Evolutionary conservation across 2,797 vertebrate species (phyloP).

Genomic region (Decapterus maruadsi): DNA sequence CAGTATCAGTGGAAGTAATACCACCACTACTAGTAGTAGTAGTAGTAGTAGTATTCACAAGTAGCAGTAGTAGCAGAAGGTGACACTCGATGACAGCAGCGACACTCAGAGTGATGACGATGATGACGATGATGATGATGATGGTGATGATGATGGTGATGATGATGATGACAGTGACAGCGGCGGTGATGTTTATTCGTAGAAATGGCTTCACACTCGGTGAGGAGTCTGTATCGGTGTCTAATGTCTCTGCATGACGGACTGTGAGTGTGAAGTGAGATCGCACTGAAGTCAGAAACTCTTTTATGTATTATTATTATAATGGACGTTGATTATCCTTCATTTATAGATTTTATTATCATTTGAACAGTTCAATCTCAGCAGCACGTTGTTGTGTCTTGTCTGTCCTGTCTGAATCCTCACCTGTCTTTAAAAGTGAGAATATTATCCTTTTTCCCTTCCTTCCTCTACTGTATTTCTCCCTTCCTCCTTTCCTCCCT

Average conservation of each 20-base stretch:
- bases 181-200: conserved; percentile 49
- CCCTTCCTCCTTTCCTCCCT: too few species aligned
- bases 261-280: neutral
- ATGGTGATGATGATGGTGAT: neutral
- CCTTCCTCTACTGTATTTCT: too few species aligned
- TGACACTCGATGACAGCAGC: neutral
- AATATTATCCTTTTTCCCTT: too few species aligned
- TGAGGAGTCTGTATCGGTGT: conserved; percentile 30
- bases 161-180: conserved; percentile 21
- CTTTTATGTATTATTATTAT: too few species aligned
- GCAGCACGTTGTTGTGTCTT: too few species aligned
- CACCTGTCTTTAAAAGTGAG: neutral
- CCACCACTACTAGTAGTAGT: too few species aligned
- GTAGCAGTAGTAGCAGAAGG: neutral
- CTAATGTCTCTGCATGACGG: neutral
- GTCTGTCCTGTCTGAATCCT: neutral
- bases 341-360: too few species aligned
- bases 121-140: conserved; percentile 6
- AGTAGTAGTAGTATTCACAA: too few species aligned
- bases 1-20: too few species aligned
- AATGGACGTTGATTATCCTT: too few species aligned
- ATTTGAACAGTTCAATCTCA: too few species aligned
- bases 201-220: conserved; percentile 57
- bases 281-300: too few species aligned
- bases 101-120: neutral